Percentiles rank a stretch among this genome's conserved stretches.
Evolutionary conservation across 2,888 invertebrate genomes (phyloP).

Genomic region (Thymelicus sylvestris): DNA sequence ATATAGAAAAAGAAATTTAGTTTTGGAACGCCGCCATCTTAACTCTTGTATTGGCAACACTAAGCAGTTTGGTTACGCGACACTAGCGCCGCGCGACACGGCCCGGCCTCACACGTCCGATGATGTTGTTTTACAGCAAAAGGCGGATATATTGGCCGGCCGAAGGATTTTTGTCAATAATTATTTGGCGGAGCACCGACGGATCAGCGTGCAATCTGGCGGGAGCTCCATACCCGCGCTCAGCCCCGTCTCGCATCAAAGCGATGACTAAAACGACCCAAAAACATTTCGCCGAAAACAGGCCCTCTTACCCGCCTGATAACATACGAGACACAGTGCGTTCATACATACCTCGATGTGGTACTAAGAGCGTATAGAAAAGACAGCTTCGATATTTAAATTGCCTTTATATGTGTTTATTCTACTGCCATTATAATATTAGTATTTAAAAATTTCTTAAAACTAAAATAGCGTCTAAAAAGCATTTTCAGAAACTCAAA

Average conservation of each 20-base stretch:
- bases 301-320: conserved; percentile 18
- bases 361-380: conserved; percentile 20
- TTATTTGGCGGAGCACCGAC: conserved; percentile 85
- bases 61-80: conserved; percentile 67
- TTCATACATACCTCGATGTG: conserved; percentile 2
- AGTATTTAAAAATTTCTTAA: conserved; percentile 38
- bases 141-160: conserved; percentile 85
- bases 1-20: conserved; percentile 50
- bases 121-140: conserved; percentile 83
- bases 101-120: conserved; percentile 67
- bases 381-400: conserved; percentile 34
- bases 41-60: conserved; percentile 56
- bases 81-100: conserved; percentile 45
- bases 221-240: conserved; percentile 81
- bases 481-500: conserved; percentile 49
- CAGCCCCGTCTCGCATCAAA: conserved; percentile 82
- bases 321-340: conserved; percentile 33
- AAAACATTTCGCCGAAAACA: conserved; percentile 41
- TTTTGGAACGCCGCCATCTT: conserved; percentile 67
- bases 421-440: conserved; percentile 39
- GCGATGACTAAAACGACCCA: conserved; percentile 73
- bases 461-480: conserved; percentile 47
- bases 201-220: conserved; percentile 84
- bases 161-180: conserved; percentile 85
- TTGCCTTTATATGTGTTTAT: conserved; percentile 40